Conservation (phyloP, 2,113 vertebrate species). For the Nesogale talazaci region DNA sequence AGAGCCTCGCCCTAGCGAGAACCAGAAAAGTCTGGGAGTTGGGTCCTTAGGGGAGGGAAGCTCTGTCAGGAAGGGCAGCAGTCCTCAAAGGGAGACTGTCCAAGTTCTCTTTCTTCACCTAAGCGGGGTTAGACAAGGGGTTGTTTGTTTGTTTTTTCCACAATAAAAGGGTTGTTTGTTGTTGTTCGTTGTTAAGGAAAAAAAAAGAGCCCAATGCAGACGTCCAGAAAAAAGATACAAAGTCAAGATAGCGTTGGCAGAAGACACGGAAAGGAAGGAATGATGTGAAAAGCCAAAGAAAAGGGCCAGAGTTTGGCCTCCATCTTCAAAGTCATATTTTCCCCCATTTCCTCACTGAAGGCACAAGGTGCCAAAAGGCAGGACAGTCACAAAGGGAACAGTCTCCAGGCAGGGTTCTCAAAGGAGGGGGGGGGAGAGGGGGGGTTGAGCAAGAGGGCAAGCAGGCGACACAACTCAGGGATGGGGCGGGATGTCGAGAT, state of each 20-base stretch:
- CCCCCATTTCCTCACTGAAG: not conserved
- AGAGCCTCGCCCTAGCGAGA: rapidly evolving
- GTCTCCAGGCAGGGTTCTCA: too few relatives aligned
- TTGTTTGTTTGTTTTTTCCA: too few relatives aligned
- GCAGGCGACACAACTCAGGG: not conserved
- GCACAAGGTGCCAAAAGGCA: not conserved
- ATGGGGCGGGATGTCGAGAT: not conserved
- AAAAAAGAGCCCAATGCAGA: not conserved
- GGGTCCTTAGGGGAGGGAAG: too few relatives aligned
- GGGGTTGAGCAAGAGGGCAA: too few relatives aligned
- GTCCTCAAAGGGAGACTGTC: rapidly evolving
- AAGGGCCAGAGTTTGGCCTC: not conserved
- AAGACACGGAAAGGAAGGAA: not conserved
- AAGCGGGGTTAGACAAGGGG: too few relatives aligned
- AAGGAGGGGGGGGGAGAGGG: not conserved
- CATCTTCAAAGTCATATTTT: not conserved
- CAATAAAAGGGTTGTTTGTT: too few relatives aligned
- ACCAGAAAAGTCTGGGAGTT: too few relatives aligned
- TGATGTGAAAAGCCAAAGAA: not conserved
- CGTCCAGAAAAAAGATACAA: not conserved
- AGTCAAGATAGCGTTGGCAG: not conserved
- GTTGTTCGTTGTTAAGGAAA: not conserved
- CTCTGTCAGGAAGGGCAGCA: rapidly evolving
- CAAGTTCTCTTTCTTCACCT: rapidly evolving
- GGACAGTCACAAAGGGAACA: not conserved